Conservation (phyloP, 2,888 invertebrate species). For the Acronicta leporina region DNA sequence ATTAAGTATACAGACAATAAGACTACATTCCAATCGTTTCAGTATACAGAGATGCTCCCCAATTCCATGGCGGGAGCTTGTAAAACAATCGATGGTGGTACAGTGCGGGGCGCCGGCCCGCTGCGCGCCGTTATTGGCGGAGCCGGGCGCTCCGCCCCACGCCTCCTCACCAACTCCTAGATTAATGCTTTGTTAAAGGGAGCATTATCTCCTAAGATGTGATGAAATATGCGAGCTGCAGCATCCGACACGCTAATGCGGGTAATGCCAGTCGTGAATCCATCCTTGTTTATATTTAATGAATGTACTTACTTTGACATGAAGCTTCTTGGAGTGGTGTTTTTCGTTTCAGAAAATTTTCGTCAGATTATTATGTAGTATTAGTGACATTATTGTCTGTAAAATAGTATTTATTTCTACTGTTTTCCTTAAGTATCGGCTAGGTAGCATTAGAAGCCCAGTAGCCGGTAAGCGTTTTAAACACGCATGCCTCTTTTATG, state of each 20-base stretch:
- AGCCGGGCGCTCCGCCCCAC: constrained; percentile 63
- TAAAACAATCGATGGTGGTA: constrained; percentile 61
- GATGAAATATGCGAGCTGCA: constrained; percentile 59
- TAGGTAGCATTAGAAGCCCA: too few relatives aligned
- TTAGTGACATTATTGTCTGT: too few relatives aligned
- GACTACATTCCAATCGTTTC: constrained; percentile 23
- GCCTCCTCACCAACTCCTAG: constrained; percentile 66
- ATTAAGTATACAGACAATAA: constrained; percentile 28
- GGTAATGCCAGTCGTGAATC: constrained; percentile 48
- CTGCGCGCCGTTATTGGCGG: constrained; percentile 63
- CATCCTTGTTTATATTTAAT: constrained; percentile 50
- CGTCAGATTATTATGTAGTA: neutral
- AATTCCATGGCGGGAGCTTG: constrained; percentile 46
- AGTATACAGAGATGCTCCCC: constrained; percentile 44
- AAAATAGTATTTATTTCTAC: too few relatives aligned
- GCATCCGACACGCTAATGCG: constrained; percentile 52
- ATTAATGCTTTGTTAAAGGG: constrained; percentile 62
- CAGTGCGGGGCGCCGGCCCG: constrained; percentile 40
- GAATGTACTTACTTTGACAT: constrained; percentile 10
- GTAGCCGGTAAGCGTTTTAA: too few relatives aligned
- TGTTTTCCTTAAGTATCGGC: too few relatives aligned
- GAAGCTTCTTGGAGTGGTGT: neutral
- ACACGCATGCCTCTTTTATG: too few relatives aligned
- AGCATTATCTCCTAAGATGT: constrained; percentile 56
- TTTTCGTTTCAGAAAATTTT: neutral